Conservation (phyloP, 2,113 vertebrate species). For the Spheniscus mendiculus region DNA sequence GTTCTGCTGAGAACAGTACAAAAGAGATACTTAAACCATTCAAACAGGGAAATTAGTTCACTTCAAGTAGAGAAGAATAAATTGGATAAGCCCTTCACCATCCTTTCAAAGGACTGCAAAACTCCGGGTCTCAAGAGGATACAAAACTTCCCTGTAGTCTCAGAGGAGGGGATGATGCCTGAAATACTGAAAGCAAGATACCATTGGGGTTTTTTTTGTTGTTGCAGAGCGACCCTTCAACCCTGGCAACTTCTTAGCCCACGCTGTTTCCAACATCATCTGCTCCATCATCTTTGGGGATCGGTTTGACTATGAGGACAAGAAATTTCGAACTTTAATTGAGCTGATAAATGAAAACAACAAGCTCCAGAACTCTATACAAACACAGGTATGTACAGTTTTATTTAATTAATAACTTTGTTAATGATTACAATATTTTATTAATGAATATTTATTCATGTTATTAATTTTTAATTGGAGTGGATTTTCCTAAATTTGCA, state of each 20-base stretch:
- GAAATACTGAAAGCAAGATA: neutral
- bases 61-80: neutral
- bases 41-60: neutral
- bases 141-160: neutral
- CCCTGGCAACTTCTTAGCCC: conserved; percentile 28
- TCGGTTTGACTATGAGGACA: conserved; percentile 73
- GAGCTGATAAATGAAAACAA: neutral
- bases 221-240: conserved; percentile 37
- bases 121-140: neutral
- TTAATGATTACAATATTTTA: neutral
- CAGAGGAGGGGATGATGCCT: neutral
- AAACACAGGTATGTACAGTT: conserved; percentile 20
- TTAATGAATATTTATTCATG: neutral
- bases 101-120: neutral
- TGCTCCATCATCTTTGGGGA: conserved; percentile 74
- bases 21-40: neutral
- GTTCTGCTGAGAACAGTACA: neutral
- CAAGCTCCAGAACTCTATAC: neutral
- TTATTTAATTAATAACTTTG: neutral
- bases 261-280: conserved; percentile 70
- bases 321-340: conserved; percentile 66
- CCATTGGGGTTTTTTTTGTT: neutral
- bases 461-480: neutral
- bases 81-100: neutral
- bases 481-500: neutral